Conservation (phyloP, 2,888 invertebrate species). For the Cremastobaeus sp. region DNA sequence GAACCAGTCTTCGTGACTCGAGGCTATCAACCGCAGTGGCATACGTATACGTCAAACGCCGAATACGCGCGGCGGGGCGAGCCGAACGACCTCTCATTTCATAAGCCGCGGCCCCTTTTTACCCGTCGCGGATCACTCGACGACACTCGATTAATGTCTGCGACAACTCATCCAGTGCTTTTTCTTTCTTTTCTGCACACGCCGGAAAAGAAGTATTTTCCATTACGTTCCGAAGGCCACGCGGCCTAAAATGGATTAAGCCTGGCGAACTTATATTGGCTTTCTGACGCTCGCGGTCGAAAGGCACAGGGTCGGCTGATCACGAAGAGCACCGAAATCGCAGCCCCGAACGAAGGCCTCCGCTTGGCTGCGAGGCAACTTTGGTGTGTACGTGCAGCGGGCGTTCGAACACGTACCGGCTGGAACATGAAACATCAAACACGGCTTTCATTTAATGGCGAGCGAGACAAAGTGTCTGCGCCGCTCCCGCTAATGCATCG, state of each 20-base stretch:
- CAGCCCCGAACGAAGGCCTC: conserved; percentile 20
- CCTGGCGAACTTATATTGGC: conserved; percentile 39
- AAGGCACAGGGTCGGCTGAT: conserved; percentile 42
- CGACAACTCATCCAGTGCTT: conserved; percentile 24
- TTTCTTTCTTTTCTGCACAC: too few species aligned
- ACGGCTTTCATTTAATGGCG: conserved; percentile 19
- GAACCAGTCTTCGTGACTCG: conserved; percentile 24
- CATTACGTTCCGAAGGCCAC: too few species aligned
- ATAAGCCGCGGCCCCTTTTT: conserved; percentile 18
- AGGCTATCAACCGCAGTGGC: conserved; percentile 17
- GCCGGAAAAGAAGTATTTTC: too few species aligned
- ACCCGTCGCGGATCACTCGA: neutral
- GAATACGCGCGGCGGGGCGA: neutral
- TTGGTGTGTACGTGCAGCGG: conserved; percentile 17
- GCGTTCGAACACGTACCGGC: conserved; percentile 14
- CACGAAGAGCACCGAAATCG: conserved; percentile 34
- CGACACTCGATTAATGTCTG: conserved; percentile 7
- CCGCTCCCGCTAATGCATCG: too few species aligned
- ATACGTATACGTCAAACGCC: conserved; percentile 24
- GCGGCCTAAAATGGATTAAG: conserved; percentile 43
- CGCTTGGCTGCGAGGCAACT: conserved; percentile 19
- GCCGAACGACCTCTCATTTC: conserved; percentile 11
- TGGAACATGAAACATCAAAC: conserved; percentile 27
- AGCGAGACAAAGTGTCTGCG: conserved; percentile 6
- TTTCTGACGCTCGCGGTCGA: conserved; percentile 25